A percentile compares a stretch with the other conserved stretches of the same genome.
Evolutionary conservation across 2,113 vertebrate species (phyloP).

Genomic region (Charadrius vociferus): DNA sequence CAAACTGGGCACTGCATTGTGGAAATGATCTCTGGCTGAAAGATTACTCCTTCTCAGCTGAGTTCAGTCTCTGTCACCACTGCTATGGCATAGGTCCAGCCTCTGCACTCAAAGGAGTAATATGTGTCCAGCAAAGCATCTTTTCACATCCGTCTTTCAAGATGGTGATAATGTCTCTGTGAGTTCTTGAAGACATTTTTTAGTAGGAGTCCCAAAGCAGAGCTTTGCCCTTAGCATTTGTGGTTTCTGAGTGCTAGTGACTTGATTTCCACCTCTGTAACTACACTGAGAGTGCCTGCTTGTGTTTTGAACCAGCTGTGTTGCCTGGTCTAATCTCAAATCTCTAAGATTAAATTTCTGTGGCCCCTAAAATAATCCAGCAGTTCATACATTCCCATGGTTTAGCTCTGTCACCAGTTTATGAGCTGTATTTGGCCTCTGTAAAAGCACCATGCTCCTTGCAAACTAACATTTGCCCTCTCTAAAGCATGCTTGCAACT

Average conservation of each 20-base stretch:
- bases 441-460: not conserved
- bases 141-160: not conserved
- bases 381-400: not conserved
- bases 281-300: not conserved
- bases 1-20: not conserved
- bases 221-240: not conserved
- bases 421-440: constrained; percentile 2
- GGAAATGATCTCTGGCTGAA: not conserved
- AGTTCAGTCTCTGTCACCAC: not conserved
- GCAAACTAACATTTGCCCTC: not conserved
- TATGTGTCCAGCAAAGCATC: not conserved
- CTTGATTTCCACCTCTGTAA: not conserved
- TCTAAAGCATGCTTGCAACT: not conserved
- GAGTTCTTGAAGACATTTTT: not conserved
- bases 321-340: constrained; percentile 25
- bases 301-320: not conserved
- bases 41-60: not conserved
- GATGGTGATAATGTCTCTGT: not conserved
- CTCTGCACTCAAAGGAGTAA: not conserved
- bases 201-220: not conserved
- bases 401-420: constrained; percentile 19
- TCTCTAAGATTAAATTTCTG: constrained; percentile 31
- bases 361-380: constrained; percentile 4
- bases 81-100: not conserved
- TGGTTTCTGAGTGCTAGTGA: not conserved